Evolutionary conservation across 1,140 invertebrate genomes (phyloP), one percentile per base, ranked within the genome.

Genomic region (Argopecten irradians): DNA sequence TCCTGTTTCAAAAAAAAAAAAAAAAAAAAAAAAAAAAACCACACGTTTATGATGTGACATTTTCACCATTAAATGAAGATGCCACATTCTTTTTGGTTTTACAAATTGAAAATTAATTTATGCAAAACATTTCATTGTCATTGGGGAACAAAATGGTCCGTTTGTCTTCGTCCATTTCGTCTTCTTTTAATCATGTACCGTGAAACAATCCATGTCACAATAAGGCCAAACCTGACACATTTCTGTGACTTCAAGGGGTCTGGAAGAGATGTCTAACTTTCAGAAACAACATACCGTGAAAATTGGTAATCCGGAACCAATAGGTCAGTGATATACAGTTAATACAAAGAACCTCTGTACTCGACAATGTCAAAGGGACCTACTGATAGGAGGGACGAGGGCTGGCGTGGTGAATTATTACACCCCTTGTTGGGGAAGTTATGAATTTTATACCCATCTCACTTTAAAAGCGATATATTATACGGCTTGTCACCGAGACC

Each of bases 381-480:
- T 71, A 71, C 55, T 71, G 55, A 71, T 71, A 71, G 22, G 55
- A 28, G 28, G 28, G 55, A n/a, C 55, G 55, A 71, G 28, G 11
- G 28, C 55, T 71, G 55, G n/a, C 55, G 5, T 1, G 55, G n/a
- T 71, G 28, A 71, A 71, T 71, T 71, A 71, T 71, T 71, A 71
- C 55, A 5, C n/a, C 28, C 28, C 28, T 71, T 71, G 55, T 71
- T 71, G 55, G 14, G n/a, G n/a, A 28, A 71, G 22, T 71, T 71
- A 71, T 71, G 55, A 71, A 71, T 71, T 71, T 71, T 71, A 71
- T 71, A 71, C 55, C 55, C 55, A 5, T 71, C 55, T 28, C 55
- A 71, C 22, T 71, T 71, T 71, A 71, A 71, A 71, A 71, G 55
- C 55, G 55, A 71, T 71, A 71, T 28, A 71, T 71, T 71, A 71